A percentile compares a stretch with the other conserved stretches of the same genome.
Evolutionary conservation across 2,888 invertebrate genomes (phyloP).

Genomic region (Hirtodrosophila alboralis): DNA sequence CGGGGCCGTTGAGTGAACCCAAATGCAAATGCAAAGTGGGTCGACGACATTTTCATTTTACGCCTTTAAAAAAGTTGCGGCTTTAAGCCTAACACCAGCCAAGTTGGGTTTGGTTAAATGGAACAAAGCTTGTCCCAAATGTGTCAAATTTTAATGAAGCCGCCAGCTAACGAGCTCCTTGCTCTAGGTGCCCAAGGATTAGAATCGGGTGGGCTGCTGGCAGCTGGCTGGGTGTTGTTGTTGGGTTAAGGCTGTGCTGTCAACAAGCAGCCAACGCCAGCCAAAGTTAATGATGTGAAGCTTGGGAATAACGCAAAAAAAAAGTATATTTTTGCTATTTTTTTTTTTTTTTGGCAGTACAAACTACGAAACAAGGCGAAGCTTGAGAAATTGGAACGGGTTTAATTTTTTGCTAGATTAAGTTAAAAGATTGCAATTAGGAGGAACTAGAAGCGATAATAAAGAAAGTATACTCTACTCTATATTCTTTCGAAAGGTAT

Average conservation of each 20-base stretch:
- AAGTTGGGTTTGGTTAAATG: constrained; percentile 32
- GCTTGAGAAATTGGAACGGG: too few species aligned
- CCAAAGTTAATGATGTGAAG: constrained; percentile 45
- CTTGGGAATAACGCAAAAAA: not conserved
- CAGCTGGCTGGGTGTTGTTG: not conserved
- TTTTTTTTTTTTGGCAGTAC: too few species aligned
- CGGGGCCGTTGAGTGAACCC: constrained; percentile 52
- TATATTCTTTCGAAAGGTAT: too few species aligned
- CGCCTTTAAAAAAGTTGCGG: constrained; percentile 47
- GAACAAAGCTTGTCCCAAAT: constrained; percentile 48
- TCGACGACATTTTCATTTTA: constrained; percentile 42
- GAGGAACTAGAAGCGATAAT: too few species aligned
- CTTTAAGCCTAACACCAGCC: constrained; percentile 36
- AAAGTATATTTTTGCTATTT: too few species aligned
- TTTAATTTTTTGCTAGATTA: too few species aligned
- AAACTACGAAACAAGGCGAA: too few species aligned
- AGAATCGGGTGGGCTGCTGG: too few species aligned
- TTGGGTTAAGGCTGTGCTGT: constrained; percentile 4
- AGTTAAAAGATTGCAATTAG: too few species aligned
- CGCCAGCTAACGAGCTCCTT: constrained; percentile 68
- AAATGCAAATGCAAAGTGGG: constrained; percentile 63
- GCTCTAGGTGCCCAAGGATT: constrained; percentile 14
- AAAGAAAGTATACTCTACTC: too few species aligned
- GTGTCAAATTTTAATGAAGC: constrained; percentile 76
- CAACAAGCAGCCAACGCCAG: constrained; percentile 25